These are phyloP conservation scores for Oryzias javanicus DNA, from an alignment of 2,113 vertebrate genomes.

Conservation along the genomic window DNA sequence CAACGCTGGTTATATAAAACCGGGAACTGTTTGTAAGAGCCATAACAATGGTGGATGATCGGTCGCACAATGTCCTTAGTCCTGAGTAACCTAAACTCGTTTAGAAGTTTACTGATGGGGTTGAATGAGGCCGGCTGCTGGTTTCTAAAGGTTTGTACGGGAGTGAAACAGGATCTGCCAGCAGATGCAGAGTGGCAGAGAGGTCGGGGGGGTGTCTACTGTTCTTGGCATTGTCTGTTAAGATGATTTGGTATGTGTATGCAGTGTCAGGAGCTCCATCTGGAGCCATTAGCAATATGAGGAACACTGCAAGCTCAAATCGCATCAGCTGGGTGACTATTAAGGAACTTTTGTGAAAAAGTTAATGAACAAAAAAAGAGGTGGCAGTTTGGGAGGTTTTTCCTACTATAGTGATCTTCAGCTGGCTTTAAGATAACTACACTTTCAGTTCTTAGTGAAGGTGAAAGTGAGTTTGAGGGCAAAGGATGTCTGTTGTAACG, in stretches of 20 bases:
- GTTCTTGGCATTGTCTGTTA: conserved; percentile 40
- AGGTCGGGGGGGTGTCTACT: conserved; percentile 32
- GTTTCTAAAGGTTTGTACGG: conserved; percentile 27
- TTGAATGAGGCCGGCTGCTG: conserved; percentile 18
- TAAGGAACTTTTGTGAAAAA: too few species aligned
- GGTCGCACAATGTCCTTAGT: too few species aligned
- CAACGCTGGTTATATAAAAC: too few species aligned
- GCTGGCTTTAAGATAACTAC: conserved; percentile 55
- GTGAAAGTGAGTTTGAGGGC: conserved; percentile 68
- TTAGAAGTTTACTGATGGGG: not conserved
- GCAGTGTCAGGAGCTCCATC: conserved; percentile 30
- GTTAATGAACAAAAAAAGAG: too few species aligned
- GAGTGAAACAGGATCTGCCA: conserved; percentile 58
- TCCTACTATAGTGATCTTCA: conserved; percentile 46
- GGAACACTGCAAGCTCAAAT: not conserved
- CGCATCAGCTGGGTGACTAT: too few species aligned
- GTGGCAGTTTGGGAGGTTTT: not conserved
- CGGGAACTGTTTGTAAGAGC: too few species aligned
- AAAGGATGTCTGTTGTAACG: conserved; percentile 46
- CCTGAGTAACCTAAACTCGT: too few species aligned
- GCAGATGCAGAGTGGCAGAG: conserved; percentile 48
- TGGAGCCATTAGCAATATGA: conserved; percentile 20
- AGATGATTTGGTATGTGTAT: conserved; percentile 25
- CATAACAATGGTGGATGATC: too few species aligned
- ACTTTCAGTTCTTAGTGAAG: conserved; percentile 59